Evolutionary conservation across 2,797 vertebrate genomes (phyloP), one percentile per base, ranked within the genome.

Genomic region (Myripristis murdjan): DNA sequence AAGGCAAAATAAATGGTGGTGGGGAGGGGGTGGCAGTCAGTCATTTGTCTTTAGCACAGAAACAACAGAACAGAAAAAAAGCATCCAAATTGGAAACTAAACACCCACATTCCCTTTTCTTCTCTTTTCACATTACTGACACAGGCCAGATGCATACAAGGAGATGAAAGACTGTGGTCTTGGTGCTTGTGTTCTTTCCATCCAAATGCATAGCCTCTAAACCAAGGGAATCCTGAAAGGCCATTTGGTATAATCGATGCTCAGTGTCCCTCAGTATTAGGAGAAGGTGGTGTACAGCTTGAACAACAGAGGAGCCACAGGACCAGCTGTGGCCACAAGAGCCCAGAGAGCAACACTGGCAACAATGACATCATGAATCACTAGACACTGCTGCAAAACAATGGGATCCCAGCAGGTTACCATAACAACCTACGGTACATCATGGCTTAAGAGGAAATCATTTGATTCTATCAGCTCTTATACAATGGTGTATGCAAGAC

Each of bases 271-370:
- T 53, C 46, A 16, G 14, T 43, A n/a, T 39, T 35, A 39, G 24
- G 9, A 43, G 33, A 31, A 18, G 3, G 22, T 3, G 1, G 24
- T 28, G 24, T 64, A 51, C 22, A 35, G 53, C 10, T 18, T 33
- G 28, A 23, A 26, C 0, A 20, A 18, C 59, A 51, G 51, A 59
- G 37, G 28, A 66, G 55, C 87, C 89, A 85, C 87, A 89, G 87
- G 73, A 82, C 89, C 91, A 81, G 89, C 91, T 91, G 87, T 73
- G 82, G 78, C 63, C 16, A 26, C 22, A 22, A 44, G 46, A 11
- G 60, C 47, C 16, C 8, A 15, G 53, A 22, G 41, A 66, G 22
- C 33, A 58, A 39, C 18, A 33, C 0, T 57, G 28, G 28, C 33
- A 54, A 24, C 12, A 31, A 39, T 49, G 43, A 15, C 28, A 33